These are phyloP conservation scores for Amphiduros pacificus DNA, from an alignment of 2,888 invertebrate genomes.

Conservation along the genomic window DNA sequence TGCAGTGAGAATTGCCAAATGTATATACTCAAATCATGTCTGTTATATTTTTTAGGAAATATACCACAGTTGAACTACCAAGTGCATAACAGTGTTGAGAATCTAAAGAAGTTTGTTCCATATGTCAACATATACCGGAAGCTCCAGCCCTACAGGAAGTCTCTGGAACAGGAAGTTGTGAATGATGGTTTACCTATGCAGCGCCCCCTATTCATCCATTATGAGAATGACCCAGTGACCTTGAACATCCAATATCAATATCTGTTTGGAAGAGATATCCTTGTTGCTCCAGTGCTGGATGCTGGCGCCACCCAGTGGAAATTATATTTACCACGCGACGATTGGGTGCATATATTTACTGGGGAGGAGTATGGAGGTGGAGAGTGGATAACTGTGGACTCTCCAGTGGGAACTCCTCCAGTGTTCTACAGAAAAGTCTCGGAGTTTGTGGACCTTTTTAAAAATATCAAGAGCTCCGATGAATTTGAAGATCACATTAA, in stretches of 20 bases:
- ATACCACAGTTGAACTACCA: constrained; percentile 3
- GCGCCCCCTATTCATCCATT: constrained; percentile 45
- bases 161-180: constrained; percentile 29
- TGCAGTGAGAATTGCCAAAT: constrained; percentile 42
- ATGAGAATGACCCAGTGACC: constrained; percentile 34
- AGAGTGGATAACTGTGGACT: constrained; percentile 29
- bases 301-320: constrained; percentile 31
- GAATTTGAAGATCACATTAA: too few relatives aligned
- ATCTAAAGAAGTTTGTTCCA: constrained; percentile 2
- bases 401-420: constrained; percentile 46
- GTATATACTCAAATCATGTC: too few relatives aligned
- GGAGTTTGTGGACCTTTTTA: constrained; percentile 30
- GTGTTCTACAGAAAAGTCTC: constrained; percentile 44
- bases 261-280: constrained; percentile 46
- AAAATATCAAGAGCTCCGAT: too few relatives aligned
- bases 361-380: constrained; percentile 21
- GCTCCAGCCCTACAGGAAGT: constrained; percentile 40
- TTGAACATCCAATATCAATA: constrained; percentile 41
- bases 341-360: constrained; percentile 44
- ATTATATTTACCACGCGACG: constrained; percentile 40
- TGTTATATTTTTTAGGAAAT: constrained; percentile 7
- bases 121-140: constrained; percentile 37
- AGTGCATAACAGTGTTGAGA: background rate
- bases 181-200: constrained; percentile 42
- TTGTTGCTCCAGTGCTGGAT: constrained; percentile 46